phyloP scores from a whole-genome alignment of 35 echinoderm and acorn worm genomes.

The Holothuria glaberrima region DNA sequence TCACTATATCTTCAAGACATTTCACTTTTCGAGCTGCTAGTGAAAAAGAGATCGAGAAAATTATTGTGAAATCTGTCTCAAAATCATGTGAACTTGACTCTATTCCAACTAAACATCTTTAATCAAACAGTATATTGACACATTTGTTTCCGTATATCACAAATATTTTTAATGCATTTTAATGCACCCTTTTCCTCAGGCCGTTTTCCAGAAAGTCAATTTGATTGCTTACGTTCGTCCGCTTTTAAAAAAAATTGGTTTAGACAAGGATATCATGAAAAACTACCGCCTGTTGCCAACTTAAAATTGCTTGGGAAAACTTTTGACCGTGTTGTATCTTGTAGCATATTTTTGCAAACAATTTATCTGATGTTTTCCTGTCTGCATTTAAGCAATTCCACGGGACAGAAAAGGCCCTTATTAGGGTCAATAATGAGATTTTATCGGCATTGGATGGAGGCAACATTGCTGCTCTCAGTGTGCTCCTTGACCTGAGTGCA shows the following conservation, averaged over 20 bases:
- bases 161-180: slow-evolving; percentile 59
- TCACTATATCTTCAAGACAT: not conserved
- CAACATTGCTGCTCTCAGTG: slow-evolving; percentile 34
- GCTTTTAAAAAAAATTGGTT: slow-evolving; percentile 55
- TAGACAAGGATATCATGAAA: slow-evolving; percentile 50
- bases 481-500: slow-evolving; percentile 58
- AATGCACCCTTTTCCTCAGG: slow-evolving; percentile 46
- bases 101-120: slow-evolving; percentile 37
- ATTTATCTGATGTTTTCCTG: slow-evolving; percentile 54
- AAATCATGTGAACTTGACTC: slow-evolving; percentile 51
- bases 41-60: not conserved
- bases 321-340: slow-evolving; percentile 52
- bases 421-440: slow-evolving; percentile 69
- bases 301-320: slow-evolving; percentile 63
- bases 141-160: slow-evolving; percentile 58
- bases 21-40: not conserved
- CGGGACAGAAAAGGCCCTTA: slow-evolving; percentile 63
- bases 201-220: slow-evolving; percentile 40
- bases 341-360: slow-evolving; percentile 43
- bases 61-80: slow-evolving; percentile 58
- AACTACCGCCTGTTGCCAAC: slow-evolving; percentile 70
- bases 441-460: slow-evolving; percentile 56
- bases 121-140: slow-evolving; percentile 48
- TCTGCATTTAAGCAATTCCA: slow-evolving; percentile 46
- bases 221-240: slow-evolving; percentile 49